Evolutionary conservation across 2,888 invertebrate genomes (phyloP).

Genomic region (Hololepta plana): DNA sequence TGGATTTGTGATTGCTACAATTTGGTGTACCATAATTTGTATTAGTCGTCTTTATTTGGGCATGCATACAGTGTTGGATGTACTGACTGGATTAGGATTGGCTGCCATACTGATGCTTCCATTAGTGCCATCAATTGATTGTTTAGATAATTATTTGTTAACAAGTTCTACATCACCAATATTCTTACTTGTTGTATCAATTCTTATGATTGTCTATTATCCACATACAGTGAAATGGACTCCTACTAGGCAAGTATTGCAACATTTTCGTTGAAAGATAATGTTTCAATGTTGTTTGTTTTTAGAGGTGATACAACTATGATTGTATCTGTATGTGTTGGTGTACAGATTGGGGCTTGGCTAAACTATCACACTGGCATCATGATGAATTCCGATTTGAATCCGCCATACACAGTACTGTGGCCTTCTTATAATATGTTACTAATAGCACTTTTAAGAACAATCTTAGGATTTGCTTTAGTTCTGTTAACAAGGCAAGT

Average conservation of each 20-base stretch:
- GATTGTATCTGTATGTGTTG: slow-evolving; percentile 66
- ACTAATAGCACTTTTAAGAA: slow-evolving; percentile 46
- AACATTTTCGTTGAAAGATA: slow-evolving; percentile 1
- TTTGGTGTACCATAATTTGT: slow-evolving; percentile 64
- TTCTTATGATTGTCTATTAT: slow-evolving; percentile 56
- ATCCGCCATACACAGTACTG: slow-evolving; percentile 51
- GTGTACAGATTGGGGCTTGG: slow-evolving; percentile 68
- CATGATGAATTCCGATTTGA: slow-evolving; percentile 36
- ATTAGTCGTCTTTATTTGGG: slow-evolving; percentile 77
- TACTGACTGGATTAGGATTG: slow-evolving; percentile 58
- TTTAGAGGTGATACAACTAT: slow-evolving; percentile 77
- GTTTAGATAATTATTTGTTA: slow-evolving; percentile 52
- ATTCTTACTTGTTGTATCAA: slow-evolving; percentile 41
- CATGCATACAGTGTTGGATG: slow-evolving; percentile 83
- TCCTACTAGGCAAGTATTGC: slow-evolving; percentile 51
- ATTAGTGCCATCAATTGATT: slow-evolving; percentile 57
- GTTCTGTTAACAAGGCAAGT: slow-evolving; percentile 49
- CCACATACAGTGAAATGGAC: slow-evolving; percentile 78
- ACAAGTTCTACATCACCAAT: slow-evolving; percentile 46
- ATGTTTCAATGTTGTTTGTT: slow-evolving; percentile 11
- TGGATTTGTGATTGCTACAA: slow-evolving; percentile 37
- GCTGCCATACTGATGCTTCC: slow-evolving; percentile 49
- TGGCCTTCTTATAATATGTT: slow-evolving; percentile 64
- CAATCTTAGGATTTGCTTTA: slow-evolving; percentile 56
- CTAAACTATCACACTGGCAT: slow-evolving; percentile 65